Conservation (phyloP, 2,888 invertebrate genomes). For the Temnothorax rugatulus region DNA sequence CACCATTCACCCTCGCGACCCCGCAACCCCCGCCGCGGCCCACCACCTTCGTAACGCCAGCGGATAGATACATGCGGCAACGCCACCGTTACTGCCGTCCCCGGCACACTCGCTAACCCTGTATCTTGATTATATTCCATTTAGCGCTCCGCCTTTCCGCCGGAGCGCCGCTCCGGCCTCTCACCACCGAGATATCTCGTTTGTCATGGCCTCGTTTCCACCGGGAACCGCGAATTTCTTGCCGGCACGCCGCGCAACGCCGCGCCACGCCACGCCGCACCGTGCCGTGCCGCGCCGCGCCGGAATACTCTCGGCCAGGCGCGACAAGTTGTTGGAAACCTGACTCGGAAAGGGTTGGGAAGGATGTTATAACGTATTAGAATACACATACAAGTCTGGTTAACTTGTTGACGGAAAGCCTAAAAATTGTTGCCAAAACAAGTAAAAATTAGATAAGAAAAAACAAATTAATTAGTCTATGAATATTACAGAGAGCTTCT, state of each 20-base stretch:
- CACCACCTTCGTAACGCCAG: constrained; percentile 65
- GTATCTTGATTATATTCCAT: constrained; percentile 81
- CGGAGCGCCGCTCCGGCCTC: constrained; percentile 63
- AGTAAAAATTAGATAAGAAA: not conserved
- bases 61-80: constrained; percentile 66
- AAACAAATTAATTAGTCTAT: not conserved
- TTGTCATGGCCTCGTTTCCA: constrained; percentile 72
- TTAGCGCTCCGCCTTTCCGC: constrained; percentile 73
- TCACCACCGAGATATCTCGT: constrained; percentile 73
- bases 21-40: constrained; percentile 16
- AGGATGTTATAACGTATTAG: constrained; percentile 10
- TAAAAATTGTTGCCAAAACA: not conserved
- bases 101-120: constrained; percentile 64
- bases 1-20: constrained; percentile 53
- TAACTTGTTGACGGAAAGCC: not conserved
- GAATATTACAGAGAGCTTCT: not conserved
- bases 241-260: constrained; percentile 18
- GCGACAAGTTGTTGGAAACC: constrained; percentile 65
- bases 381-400: not conserved
- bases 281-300: not conserved
- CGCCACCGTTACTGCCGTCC: constrained; percentile 63
- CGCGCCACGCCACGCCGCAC: not conserved
- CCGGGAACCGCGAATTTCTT: constrained; percentile 71
- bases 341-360: constrained; percentile 22
- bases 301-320: constrained; percentile 53